Evolutionary conservation across 2,888 invertebrate species (phyloP), one percentile per base, ranked within the genome.

Genomic region (Coelopa pilipes): DNA sequence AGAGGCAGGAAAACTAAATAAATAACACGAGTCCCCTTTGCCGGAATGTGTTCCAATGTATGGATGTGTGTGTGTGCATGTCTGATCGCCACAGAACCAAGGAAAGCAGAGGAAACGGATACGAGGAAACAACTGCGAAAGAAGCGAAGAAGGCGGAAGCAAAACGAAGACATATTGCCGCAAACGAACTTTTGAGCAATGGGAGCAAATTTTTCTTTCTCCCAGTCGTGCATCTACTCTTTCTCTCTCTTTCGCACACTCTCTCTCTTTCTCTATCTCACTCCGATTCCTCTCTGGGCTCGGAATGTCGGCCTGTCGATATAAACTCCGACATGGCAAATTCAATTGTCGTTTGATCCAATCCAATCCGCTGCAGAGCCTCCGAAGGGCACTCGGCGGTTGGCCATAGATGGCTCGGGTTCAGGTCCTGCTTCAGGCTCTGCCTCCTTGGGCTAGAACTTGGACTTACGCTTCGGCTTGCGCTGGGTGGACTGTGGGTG

Each of bases 321-420:
- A 74, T 72, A 75, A 81, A 81, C 83, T 81, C 82, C 75, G 83
- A 82, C 84, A 81, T 82, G 81, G 82, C 82, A 82, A 85, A 84
- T 83, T 85, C 83, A 85, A 84, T 84, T 83, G 84, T 80, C 81
- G 75, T 78, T 76, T 78, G 76, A 76, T 75, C 72, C 73, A 75
- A 78, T 46, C 65, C 55, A 45, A 65, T 65, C 53, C 71, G 55
- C 19, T 34, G 53, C 17, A 46, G 50, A 49, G 65, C 53, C 55
- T 47, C 24, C 13, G 55, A 24, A 71, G 55, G 21, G 21, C 45
- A 66, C 47, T 49, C 46, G 55, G 63, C 65, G 71, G 71, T 65
- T 70, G 46, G 17, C n/a, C 34, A 7, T 34, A 34, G 34, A 34
- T 34, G 34, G 34, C 7, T 34, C 34, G 7, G 34, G 34, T 34